Base-by-base conservation (phyloP, 2,888 invertebrate genomes). In the Dione vanillae region DNA sequence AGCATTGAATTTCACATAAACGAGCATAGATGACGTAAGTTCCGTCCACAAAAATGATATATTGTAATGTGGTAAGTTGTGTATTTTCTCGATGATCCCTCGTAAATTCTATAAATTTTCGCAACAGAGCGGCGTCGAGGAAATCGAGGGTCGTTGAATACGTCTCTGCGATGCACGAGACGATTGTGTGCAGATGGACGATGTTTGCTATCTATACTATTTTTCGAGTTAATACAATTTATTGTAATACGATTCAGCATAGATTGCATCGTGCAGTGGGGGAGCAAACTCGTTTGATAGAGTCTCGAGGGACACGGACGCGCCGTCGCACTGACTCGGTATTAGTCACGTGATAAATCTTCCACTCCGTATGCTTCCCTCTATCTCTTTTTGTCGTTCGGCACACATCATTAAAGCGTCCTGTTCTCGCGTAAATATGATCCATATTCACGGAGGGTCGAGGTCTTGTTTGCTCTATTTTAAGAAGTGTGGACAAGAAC, bases 241-340 rank as follows among this genome's bases (percentile, higher is more conserved):
- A 92, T 92, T 92, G 92, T 93, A 92, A 93, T 93, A 91, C 90
- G 92, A 93, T 93, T 93, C 92, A 92, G 92, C 92, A 92, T 92
- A 92, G 93, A 92, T 93, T 92, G 93, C 92, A 91, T 91, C 91
- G 89, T 85, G 85, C 81, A 87, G 82, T 87, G 85, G 91, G 93
- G 92, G 92, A 92, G 87, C 86, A 84, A 92, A 90, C 92, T 92
- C 91, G 92, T 92, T 92, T 93, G 92, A 93, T 91, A 85, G 89
- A 90, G 88, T 92, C 92, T 86, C 90, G 79, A 76, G 92, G 92
- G 92, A 90, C 81, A 79, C 82, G 75, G 84, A 79, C 87, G 86
- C 87, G 87, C 86, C 87, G 88, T 87, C 89, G 90, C 87, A 86
- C 87, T 85, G 86, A 83, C 88, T 89, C 85, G 85, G 87, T 89